Conservation (phyloP, 2,797 vertebrate species). For the Siniperca obscura region DNA sequence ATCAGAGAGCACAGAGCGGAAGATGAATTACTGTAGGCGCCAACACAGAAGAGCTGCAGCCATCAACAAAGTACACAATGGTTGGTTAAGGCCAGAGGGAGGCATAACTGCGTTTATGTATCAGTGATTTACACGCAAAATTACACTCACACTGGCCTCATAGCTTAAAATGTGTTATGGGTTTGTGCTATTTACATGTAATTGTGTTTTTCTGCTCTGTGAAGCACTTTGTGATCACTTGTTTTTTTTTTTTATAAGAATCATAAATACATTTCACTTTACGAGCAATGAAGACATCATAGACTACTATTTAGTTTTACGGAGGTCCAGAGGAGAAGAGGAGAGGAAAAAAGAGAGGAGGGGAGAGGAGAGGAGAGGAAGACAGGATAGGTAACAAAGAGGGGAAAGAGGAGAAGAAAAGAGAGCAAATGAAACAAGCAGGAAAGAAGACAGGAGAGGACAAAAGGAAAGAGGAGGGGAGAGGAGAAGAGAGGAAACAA, state of each 20-base stretch:
- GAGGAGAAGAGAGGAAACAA: background rate
- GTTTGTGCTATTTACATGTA: slow-evolving; percentile 21
- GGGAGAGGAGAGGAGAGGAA: background rate
- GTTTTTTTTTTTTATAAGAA: background rate
- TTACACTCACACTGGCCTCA: slow-evolving; percentile 5
- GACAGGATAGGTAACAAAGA: background rate
- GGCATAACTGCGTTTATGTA: slow-evolving; percentile 13
- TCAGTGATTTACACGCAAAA: slow-evolving; percentile 14
- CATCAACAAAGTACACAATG: slow-evolving; percentile 34
- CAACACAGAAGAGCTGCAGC: slow-evolving; percentile 9
- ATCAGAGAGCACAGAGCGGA: slow-evolving; percentile 39
- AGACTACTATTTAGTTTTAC: slow-evolving; percentile 22
- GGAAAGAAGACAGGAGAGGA: background rate
- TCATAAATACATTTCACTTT: slow-evolving; percentile 39
- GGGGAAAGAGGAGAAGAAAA: background rate
- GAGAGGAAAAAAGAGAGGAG: background rate
- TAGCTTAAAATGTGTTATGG: background rate
- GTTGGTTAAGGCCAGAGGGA: slow-evolving; percentile 29
- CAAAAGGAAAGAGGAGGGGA: background rate
- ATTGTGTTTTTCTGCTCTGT: slow-evolving; percentile 10
- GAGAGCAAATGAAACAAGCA: background rate
- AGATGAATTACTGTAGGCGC: slow-evolving; percentile 42
- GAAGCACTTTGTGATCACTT: slow-evolving; percentile 3
- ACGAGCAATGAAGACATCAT: slow-evolving; percentile 21
- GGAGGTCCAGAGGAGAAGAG: slow-evolving; percentile 9